phyloP scores from a whole-genome alignment of 2,888 invertebrate species.

The Drosophila mercatorum region DNA sequence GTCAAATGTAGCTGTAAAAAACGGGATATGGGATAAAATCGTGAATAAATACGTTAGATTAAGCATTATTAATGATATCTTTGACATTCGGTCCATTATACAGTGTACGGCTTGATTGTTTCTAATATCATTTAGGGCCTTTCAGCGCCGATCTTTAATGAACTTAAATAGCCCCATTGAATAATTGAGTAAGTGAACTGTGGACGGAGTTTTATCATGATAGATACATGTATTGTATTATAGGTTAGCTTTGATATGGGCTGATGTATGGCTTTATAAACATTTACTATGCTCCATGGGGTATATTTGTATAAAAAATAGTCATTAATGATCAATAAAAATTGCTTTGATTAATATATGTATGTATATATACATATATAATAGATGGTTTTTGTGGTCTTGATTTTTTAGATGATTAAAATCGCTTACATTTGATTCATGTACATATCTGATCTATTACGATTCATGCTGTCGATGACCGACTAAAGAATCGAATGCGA shows the following conservation, averaged over 20 bases:
- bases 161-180: conserved; percentile 12
- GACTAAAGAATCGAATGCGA: not conserved
- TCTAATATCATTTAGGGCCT: conserved; percentile 19
- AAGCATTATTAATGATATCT: conserved; percentile 53
- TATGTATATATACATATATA: too few species aligned
- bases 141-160: conserved; percentile 24
- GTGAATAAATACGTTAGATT: conserved; percentile 51
- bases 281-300: not conserved
- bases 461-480: not conserved
- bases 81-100: conserved; percentile 37
- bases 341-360: not conserved
- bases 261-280: not conserved
- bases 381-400: not conserved
- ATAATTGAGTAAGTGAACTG: conserved; percentile 9
- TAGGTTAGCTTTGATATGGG: not conserved
- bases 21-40: conserved; percentile 57
- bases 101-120: conserved; percentile 7
- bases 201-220: not conserved
- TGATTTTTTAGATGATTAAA: not conserved
- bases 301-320: not conserved
- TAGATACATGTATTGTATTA: not conserved
- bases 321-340: not conserved
- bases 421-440: not conserved
- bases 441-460: not conserved
- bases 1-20: conserved; percentile 51